These are phyloP conservation scores for Portunus trituberculatus DNA, from an alignment of 1,140 invertebrate genomes.

Conservation along the genomic window DNA sequence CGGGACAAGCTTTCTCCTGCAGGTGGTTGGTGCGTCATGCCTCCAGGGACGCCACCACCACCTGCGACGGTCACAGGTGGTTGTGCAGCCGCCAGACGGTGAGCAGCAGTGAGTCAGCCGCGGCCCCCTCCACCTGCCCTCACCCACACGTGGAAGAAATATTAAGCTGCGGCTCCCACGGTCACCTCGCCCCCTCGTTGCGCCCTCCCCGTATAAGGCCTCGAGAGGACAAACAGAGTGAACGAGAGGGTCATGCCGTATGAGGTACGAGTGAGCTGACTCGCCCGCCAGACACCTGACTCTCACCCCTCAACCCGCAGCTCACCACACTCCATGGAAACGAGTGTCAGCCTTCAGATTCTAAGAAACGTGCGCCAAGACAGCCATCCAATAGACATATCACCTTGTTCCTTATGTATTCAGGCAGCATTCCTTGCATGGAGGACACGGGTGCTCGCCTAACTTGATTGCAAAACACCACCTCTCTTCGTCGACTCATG, in stretches of 20 bases:
- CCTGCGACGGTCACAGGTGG: slow-evolving; percentile 39
- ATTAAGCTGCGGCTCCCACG: neutral
- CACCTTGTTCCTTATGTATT: neutral
- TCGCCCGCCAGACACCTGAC: neutral
- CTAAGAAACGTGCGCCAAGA: neutral
- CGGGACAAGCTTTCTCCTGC: slow-evolving; percentile 58
- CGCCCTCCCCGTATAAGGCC: slow-evolving; percentile 25
- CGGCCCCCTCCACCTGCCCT: neutral
- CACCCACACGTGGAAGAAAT: slow-evolving; percentile 11
- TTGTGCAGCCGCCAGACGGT: neutral
- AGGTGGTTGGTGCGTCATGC: slow-evolving; percentile 55
- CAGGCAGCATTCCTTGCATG: neutral
- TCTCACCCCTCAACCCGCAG: neutral
- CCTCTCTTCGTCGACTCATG: neutral
- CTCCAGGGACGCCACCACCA: slow-evolving; percentile 21
- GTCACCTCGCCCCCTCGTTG: neutral
- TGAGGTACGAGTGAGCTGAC: neutral
- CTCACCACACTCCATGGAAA: neutral
- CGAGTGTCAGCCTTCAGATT: neutral
- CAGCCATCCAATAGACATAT: neutral
- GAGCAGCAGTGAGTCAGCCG: neutral
- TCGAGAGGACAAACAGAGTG: slow-evolving; percentile 36
- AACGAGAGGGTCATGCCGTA: slow-evolving; percentile 18
- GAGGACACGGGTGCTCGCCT: slow-evolving; percentile 5
- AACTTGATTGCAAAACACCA: neutral